Conservation (phyloP, 2,113 vertebrate species). For the Propithecus coquereli region DNA sequence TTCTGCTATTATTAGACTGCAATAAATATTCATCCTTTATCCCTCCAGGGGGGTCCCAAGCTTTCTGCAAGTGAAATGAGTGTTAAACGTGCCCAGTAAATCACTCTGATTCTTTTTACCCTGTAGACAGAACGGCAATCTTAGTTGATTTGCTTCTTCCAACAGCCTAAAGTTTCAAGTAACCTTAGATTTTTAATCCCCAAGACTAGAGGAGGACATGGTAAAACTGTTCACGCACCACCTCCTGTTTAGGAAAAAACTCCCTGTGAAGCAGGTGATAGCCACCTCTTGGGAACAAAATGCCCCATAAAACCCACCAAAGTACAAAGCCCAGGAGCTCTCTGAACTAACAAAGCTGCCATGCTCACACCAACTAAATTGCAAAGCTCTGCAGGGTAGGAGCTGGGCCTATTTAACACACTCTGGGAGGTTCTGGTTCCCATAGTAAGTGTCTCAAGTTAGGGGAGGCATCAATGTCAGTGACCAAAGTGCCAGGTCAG, state of each 20-base stretch:
- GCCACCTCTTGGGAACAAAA: constrained; percentile 24
- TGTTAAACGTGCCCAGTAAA: constrained; percentile 52
- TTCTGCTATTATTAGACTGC: constrained; percentile 64
- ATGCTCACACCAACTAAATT: background rate
- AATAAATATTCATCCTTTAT: constrained; percentile 75
- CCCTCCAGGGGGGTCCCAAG: constrained; percentile 49
- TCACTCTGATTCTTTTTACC: constrained; percentile 55
- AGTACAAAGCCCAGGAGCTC: background rate
- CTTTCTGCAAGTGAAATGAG: constrained; percentile 58
- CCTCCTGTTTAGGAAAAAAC: background rate
- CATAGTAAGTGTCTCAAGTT: background rate
- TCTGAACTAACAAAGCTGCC: background rate
- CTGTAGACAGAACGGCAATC: constrained; percentile 37
- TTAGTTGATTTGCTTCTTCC: constrained; percentile 51
- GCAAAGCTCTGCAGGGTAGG: background rate
- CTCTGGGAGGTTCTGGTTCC: background rate
- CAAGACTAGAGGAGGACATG: background rate
- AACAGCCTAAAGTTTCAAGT: constrained; percentile 33
- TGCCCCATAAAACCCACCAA: background rate
- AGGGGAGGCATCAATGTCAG: background rate
- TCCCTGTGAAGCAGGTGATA: constrained; percentile 13
- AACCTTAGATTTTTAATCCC: constrained; percentile 22
- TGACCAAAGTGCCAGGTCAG: background rate
- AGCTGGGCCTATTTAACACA: background rate
- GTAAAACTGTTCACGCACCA: background rate